Evolutionary conservation across 2,888 invertebrate genomes (phyloP).

Genomic region (Drepana falcataria): DNA sequence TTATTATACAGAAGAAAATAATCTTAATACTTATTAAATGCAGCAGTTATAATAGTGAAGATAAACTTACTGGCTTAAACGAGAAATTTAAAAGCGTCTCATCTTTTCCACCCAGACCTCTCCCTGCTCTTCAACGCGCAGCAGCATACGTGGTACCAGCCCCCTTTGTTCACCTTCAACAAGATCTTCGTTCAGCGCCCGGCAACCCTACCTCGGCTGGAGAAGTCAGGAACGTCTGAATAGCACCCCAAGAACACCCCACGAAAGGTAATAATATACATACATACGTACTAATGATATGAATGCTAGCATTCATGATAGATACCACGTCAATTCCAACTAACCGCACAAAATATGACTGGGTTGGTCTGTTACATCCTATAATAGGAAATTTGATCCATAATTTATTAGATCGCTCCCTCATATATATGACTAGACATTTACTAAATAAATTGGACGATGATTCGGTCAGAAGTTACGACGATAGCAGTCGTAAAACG

Average conservation of each 20-base stretch:
- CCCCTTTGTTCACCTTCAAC: slow-evolving; percentile 82
- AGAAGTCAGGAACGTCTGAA: slow-evolving; percentile 90
- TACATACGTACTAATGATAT: neutral
- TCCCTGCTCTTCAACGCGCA: slow-evolving; percentile 85
- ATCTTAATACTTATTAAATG: too few species aligned
- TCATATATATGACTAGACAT: slow-evolving; percentile 1
- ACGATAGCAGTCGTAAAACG: neutral
- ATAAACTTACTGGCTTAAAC: too few species aligned
- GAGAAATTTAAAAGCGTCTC: neutral
- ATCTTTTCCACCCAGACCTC: slow-evolving; percentile 74
- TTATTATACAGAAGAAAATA: too few species aligned
- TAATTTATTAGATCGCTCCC: neutral
- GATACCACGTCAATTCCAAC: too few species aligned
- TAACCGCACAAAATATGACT: too few species aligned
- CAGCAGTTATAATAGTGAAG: neutral
- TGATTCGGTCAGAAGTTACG: neutral
- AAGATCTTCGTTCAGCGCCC: slow-evolving; percentile 87
- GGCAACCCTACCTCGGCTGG: slow-evolving; percentile 95
- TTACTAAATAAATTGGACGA: slow-evolving; percentile 1
- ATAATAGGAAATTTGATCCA: neutral
- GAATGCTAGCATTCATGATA: too few species aligned
- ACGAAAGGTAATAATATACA: slow-evolving; percentile 80
- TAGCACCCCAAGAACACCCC: slow-evolving; percentile 89
- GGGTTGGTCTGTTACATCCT: too few species aligned
- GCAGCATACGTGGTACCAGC: slow-evolving; percentile 84